Conservation (phyloP, 2,888 invertebrate species). For the Encarsia formosa region DNA sequence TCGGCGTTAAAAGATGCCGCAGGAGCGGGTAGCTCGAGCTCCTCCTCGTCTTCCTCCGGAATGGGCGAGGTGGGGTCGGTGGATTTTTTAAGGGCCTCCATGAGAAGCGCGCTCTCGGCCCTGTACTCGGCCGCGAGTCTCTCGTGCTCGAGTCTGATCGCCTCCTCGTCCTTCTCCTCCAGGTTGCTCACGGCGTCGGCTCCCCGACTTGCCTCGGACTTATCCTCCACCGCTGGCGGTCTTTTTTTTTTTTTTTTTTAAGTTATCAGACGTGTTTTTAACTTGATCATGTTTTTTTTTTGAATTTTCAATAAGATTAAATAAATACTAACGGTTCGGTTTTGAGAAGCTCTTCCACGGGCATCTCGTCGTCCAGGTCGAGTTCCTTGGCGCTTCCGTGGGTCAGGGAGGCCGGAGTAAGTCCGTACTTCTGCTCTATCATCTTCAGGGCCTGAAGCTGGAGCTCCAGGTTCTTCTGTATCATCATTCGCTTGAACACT, state of each 20-base stretch:
- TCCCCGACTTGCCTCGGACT: too few species aligned
- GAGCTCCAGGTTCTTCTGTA: constrained; percentile 84
- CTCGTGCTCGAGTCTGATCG: constrained; percentile 40
- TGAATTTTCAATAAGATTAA: not conserved
- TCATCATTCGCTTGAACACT: constrained; percentile 90
- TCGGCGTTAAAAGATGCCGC: not conserved
- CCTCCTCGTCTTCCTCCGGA: constrained; percentile 11
- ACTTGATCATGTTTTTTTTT: not conserved
- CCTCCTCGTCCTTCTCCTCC: constrained; percentile 5
- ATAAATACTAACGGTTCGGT: constrained; percentile 43
- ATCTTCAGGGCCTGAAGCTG: constrained; percentile 84
- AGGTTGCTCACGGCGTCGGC: too few species aligned
- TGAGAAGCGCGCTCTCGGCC: constrained; percentile 45
- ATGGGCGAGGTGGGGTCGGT: constrained; percentile 4
- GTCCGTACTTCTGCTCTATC: constrained; percentile 72
- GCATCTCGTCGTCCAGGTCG: constrained; percentile 48
- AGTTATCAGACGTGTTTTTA: not conserved
- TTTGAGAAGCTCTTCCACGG: constrained; percentile 61
- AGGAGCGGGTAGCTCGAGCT: too few species aligned
- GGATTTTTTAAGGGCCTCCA: constrained; percentile 42
- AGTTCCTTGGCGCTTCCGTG: constrained; percentile 38
- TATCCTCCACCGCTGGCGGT: not conserved
- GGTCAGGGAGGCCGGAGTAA: constrained; percentile 61
- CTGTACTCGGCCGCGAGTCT: constrained; percentile 46
- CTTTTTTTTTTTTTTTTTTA: not conserved